Base-by-base conservation (phyloP, 1,140 invertebrate species). In the Phocides pigmalion region DNA sequence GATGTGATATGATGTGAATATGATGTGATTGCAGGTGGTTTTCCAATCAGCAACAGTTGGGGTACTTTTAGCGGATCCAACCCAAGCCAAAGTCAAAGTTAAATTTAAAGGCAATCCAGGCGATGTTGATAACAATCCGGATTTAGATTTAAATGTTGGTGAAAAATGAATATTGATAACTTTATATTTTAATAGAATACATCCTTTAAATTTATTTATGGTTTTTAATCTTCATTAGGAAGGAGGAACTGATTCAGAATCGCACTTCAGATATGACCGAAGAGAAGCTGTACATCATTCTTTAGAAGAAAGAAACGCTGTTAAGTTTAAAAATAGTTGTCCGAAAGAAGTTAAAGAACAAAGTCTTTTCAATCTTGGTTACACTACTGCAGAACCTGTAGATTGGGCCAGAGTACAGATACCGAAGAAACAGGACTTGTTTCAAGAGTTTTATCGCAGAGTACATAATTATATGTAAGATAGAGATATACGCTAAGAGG, bases 21-120 rank as follows among this genome's bases (percentile, higher is more conserved):
- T 32, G 9, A 11, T 32, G 9, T 11, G 0, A 32, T 49, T 51
- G 1, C 69, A 95, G 94, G 93, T 95, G 19, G 93, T 95, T 14
- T 95, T 94, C 72, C 93, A 95, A 75, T 94, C 94, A n/a, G 93
- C 94, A 46, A 95, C 94, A 70, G 91, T 95, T 12, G 95, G 94
- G 37, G 94, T 95, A 15, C 74, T 95, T 19, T 92, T 95, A 4
- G 94, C 95, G 3, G 94, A 95, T 83, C 94, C 94, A 0, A 92
- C 92, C 20, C 91, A 93, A 68, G 94, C 94, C 1, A 92, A 94
- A 79, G 93, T 95, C 4, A 93, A 94, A 81, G 93, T 95, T 1
- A 92, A 93, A 78, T 89, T 93, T 37, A 92, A 94, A 80, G 81
- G 91, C 8, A 87, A 86, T 68, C 54, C 79, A n/a, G 71, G 66